Conservation (phyloP, 2,113 vertebrate genomes). For the Cebidichthys violaceus region DNA sequence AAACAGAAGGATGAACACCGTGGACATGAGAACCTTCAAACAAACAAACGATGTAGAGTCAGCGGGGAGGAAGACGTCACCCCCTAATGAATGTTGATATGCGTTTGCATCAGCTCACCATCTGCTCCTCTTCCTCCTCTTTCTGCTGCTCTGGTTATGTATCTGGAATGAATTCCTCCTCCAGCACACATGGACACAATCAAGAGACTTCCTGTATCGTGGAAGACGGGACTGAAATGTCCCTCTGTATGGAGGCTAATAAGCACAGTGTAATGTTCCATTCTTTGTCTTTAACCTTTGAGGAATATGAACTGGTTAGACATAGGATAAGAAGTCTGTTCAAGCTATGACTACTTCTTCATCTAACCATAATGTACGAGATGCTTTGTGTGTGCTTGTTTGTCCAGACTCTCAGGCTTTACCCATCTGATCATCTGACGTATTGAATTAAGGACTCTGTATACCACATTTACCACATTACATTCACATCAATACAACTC, state of each 20-base stretch:
- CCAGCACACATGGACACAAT: conserved; percentile 48
- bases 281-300: conserved; percentile 8
- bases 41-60: conserved; percentile 31
- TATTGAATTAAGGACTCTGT: neutral
- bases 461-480: neutral
- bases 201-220: conserved; percentile 44
- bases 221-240: conserved; percentile 10
- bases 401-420: no score
- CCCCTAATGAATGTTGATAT: conserved; percentile 48
- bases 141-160: conserved; percentile 16
- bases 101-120: conserved; percentile 57
- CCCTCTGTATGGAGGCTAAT: conserved; percentile 11
- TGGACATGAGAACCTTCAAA: neutral
- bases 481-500: neutral
- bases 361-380: neutral
- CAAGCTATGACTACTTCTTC: neutral
- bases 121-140: conserved; percentile 56
- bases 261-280: neutral
- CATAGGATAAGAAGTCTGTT: neutral
- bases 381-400: no score
- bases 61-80: conserved; percentile 25
- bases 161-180: conserved; percentile 54
- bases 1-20: neutral
- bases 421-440: neutral
- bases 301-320: neutral